Percentiles rank a stretch among this genome's conserved stretches.
phyloP scores from a whole-genome alignment of 2,888 invertebrate genomes.

The Acanthosepion esculentum region DNA sequence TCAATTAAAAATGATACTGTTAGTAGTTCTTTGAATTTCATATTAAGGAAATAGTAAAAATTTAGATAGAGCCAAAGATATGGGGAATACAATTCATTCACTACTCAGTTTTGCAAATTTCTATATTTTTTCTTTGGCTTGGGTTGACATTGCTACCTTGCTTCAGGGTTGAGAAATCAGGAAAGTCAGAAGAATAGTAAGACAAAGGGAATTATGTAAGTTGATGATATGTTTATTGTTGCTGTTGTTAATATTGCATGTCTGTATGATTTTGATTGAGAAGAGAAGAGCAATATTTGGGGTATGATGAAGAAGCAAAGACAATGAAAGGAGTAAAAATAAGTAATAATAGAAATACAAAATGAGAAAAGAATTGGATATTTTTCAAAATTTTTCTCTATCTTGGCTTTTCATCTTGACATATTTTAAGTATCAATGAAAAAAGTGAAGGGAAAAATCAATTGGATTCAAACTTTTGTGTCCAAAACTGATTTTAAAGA shows the following conservation, averaged over 20 bases:
- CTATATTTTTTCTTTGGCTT: background rate
- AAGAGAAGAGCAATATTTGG: background rate
- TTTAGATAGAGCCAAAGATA: too few species aligned
- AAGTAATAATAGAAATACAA: background rate
- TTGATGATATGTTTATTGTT: background rate
- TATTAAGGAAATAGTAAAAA: too few species aligned
- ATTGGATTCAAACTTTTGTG: background rate
- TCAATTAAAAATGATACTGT: too few species aligned
- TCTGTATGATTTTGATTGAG: background rate
- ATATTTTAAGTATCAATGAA: background rate
- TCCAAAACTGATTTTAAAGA: background rate
- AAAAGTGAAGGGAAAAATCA: background rate
- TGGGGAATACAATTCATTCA: too few species aligned
- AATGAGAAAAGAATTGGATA: background rate
- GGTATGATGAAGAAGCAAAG: background rate
- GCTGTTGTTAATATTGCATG: background rate
- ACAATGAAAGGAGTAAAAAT: background rate
- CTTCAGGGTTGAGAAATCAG: background rate
- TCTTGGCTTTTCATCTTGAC: constrained; percentile 9
- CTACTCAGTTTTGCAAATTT: too few species aligned
- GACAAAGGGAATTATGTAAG: background rate
- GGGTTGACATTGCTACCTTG: background rate
- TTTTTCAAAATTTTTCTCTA: background rate
- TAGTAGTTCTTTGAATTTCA: too few species aligned
- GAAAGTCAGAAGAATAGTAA: background rate